Conservation (phyloP, 2,113 vertebrate genomes). For the Origma solitaria region DNA sequence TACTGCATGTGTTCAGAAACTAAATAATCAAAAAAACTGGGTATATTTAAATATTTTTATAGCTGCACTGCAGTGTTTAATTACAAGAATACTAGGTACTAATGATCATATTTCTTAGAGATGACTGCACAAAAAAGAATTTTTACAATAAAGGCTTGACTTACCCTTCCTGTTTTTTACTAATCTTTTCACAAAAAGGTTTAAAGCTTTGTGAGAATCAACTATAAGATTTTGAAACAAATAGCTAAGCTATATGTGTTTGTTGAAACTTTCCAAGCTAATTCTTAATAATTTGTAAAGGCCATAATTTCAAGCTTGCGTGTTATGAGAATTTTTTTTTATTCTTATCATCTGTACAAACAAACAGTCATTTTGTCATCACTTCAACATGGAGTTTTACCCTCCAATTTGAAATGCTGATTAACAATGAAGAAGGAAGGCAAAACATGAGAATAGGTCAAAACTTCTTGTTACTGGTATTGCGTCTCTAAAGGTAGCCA, state of each 20-base stretch:
- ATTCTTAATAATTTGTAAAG: not conserved
- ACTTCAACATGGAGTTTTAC: not conserved
- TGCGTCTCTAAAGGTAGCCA: not conserved
- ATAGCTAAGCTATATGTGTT: not conserved
- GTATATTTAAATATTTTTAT: not conserved
- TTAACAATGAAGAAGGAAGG: not conserved
- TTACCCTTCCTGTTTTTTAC: not conserved
- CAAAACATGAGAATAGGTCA: not conserved
- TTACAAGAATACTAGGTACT: not conserved
- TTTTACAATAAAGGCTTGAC: not conserved
- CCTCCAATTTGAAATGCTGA: not conserved
- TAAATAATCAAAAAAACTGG: not conserved
- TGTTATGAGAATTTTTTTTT: not conserved
- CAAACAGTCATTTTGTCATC: not conserved
- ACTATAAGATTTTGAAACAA: not conserved
- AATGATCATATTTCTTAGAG: not conserved
- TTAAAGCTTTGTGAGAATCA: not conserved
- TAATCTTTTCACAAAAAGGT: not conserved
- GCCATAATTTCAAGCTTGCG: not conserved
- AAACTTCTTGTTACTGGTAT: not conserved
- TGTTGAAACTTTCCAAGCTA: not conserved
- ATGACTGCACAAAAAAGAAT: rapidly evolving
- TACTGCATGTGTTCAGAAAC: not conserved
- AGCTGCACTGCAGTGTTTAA: not conserved
- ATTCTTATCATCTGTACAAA: not conserved